Evolutionary conservation across 2,888 invertebrate species (phyloP).

Genomic region (Acleris literana): DNA sequence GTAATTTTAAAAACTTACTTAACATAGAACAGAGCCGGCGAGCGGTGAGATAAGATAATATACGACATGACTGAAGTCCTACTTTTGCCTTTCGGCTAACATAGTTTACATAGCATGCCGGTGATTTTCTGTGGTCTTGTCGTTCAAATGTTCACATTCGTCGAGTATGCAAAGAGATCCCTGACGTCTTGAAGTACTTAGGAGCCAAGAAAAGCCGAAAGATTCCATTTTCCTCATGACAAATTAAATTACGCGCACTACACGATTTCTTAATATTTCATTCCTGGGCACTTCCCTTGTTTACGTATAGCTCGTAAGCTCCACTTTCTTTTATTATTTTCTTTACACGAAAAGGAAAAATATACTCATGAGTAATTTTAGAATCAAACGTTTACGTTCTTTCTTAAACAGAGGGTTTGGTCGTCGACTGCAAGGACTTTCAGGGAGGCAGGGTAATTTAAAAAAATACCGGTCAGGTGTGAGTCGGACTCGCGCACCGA

Average conservation of each 20-base stretch:
- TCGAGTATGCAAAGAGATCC: conserved; percentile 24
- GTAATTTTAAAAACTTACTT: too few relatives aligned
- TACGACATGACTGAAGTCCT: too few relatives aligned
- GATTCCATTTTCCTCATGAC: conserved; percentile 37
- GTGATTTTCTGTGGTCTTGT: background rate
- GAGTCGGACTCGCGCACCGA: too few relatives aligned
- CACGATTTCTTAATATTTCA: conserved; percentile 33
- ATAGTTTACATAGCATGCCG: background rate
- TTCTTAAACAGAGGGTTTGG: background rate
- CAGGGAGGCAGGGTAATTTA: too few relatives aligned
- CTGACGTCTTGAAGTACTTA: conserved; percentile 11
- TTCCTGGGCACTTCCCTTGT: conserved; percentile 21
- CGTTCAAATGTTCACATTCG: conserved; percentile 14
- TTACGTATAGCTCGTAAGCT: background rate
- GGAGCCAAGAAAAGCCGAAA: conserved; percentile 38
- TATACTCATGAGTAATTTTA: background rate
- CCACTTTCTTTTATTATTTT: conserved; percentile 1
- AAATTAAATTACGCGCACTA: conserved; percentile 43
- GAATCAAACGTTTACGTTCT: background rate
- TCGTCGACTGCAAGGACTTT: too few relatives aligned
- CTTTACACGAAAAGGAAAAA: background rate
- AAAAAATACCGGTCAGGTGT: too few relatives aligned
- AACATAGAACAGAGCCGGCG: too few relatives aligned
- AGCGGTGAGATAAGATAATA: too few relatives aligned
- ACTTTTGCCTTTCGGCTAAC: too few relatives aligned